Base-by-base conservation (phyloP, 1,140 invertebrate genomes). In the Temnothorax nylanderi region DNA sequence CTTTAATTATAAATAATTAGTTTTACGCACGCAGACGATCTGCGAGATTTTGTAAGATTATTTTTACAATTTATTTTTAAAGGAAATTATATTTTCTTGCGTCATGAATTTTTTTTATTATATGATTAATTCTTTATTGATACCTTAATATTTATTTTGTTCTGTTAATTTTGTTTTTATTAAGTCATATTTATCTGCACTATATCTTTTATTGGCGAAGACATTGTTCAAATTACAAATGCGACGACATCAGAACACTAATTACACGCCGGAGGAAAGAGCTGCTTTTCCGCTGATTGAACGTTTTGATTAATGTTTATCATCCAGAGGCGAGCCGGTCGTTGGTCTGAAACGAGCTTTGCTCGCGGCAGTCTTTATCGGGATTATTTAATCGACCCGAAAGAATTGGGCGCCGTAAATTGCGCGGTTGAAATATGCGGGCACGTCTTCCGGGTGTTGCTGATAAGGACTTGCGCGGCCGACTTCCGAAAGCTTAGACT, bases 301-400 rank as follows among this genome's bases (percentile, higher is more conserved):
- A 77, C 10, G 7, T 81, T 69, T 26, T 41, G 10, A 81, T 69
- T 67, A 69, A 67, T 51, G 32, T 32, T 41, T 56, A 49, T 78
- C 37, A n/a, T 8, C 0, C 0, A 2, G 58, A 64, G 3, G 7
- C 10, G 4, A 77, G 47, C 7, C 4, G 4, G 21, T 60, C 21
- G n/a, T 3, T n/a, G 13, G 16, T 37, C 2, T 76, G 11, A 76
- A 60, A 58, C 18, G 5, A 32, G 21, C 8, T 21, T 58, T 10
- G 21, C 21, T 54, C 44, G 49, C 47, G 7, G 60, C 44, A 7
- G 5, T 2, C 7, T 65, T 80, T 69, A 54, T 69, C 41, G 10
- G 16, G 3, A 51, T 51, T 41, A n/a, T 77, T 67, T 80, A 26
- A 65, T 8, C 18, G 3, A 41, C n/a, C 10, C 10, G 16, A 54